phyloP scores from a whole-genome alignment of 1,140 invertebrate genomes.

The Ceratitis capitata region DNA sequence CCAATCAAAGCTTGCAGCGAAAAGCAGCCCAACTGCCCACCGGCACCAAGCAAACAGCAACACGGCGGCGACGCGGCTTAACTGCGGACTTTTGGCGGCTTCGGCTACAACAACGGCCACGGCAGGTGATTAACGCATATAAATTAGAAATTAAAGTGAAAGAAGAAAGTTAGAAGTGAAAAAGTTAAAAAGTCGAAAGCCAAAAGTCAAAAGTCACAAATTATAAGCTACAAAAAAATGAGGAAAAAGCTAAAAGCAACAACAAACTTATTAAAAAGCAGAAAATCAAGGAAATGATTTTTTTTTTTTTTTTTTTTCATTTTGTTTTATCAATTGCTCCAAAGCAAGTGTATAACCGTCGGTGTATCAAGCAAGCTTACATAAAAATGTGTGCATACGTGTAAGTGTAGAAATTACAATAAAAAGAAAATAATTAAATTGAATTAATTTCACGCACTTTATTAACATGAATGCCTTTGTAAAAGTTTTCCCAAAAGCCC shows the following conservation, averaged over 20 bases:
- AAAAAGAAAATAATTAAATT: neutral
- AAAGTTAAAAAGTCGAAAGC: neutral
- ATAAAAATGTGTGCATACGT: neutral
- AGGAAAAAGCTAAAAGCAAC: neutral
- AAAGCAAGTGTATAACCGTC: neutral
- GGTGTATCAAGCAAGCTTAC: neutral
- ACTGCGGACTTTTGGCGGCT: too few species aligned
- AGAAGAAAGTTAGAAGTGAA: constrained; percentile 9
- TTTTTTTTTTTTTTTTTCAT: neutral
- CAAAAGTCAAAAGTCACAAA: neutral
- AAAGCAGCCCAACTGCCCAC: neutral
- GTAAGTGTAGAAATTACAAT: neutral
- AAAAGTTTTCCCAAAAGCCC: neutral
- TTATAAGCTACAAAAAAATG: too few species aligned
- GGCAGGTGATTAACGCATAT: neutral
- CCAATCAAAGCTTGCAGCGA: neutral
- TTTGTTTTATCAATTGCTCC: neutral
- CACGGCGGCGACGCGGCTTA: neutral
- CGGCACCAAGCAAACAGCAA: neutral
- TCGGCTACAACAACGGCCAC: neutral
- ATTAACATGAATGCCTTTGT: neutral
- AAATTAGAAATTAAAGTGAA: neutral
- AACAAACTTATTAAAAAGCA: neutral
- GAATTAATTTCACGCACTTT: neutral
- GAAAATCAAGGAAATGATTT: neutral